Base-by-base conservation (phyloP, 2,113 vertebrate genomes). In the Candoia aspera region DNA sequence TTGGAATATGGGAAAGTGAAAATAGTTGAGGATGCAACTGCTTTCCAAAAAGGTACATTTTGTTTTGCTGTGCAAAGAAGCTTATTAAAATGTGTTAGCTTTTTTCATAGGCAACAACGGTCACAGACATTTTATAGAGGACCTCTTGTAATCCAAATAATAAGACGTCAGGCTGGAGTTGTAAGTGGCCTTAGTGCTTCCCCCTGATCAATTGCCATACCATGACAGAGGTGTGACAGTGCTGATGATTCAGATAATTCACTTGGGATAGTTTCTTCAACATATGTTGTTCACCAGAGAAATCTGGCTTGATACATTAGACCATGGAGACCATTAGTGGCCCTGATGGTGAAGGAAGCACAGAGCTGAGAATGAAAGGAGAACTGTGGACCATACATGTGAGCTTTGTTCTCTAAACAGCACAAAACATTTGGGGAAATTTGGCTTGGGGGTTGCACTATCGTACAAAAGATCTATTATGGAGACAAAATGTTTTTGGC, bases 281-380 rank as follows among this genome's bases (percentile, higher is more conserved):
- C 49, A 94, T 94, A 95, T 95, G 83, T 58, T 95, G 95, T 95
- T 96, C 95, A 94, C 86, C 92, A 60, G 33, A 90, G 94, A 94
- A 93, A 93, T 57, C 94, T 94, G 86, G 92, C 92, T 91, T 93
- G 68, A 89, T 29, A 90, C 42, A 84, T 49, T 90, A 29, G 29
- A 33, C 84, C 73, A 33, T 29, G 57, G 84, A 90, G 86, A 89
- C 13, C 21, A 93, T 59, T 57, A 33, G 42, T 79, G 90, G 21
- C 64, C 37, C 17, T 33, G 57, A 93, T 57, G 93, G 94, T 0
- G 58, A 42, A 88, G 91, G 91, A 92, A 93, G 62, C 17, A 57
- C 3, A 21, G 84, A 94, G 91, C 29, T 0, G 94, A 90, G 33
- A 95, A 79, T 8, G 73, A 85, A 6, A 57, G n/a, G 55, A 68